Base-by-base conservation (phyloP, 2,797 vertebrate species). In the Halcyon smyrnensis region DNA sequence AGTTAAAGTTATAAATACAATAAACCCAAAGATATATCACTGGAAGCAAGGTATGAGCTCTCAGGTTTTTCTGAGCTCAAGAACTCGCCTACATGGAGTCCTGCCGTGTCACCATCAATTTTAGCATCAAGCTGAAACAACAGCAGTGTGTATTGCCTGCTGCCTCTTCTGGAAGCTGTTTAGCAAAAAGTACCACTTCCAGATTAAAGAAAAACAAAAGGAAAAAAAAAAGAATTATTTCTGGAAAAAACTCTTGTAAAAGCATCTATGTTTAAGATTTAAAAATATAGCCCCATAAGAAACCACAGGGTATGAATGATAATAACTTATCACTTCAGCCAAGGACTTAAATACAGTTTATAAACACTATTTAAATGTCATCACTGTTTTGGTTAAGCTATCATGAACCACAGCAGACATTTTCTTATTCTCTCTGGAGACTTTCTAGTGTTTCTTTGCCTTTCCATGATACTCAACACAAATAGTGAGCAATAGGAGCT, bases 341-440 rank as follows among this genome's bases (percentile, higher is more conserved):
- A 5, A 87, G 71, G 73, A 71, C 68, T 93, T 85, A 85, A 92
- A 92, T 67, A 64, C 32, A 39, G 34, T 90, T 89, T 90, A 80
- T 64, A 92, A 96, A 89, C 16, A 53, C 60, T 43, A 53, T 87
- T 62, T 90, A 87, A 87, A 93, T 87, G 83, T 67, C 95, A 90
- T 60, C 2, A 0, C 20, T 79, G 28, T 60, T 96, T 84, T 87
- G 80, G 70, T 36, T 56, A 93, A 82, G 28, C 11, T 32, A 46
- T 89, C 94, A 75, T 54, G 89, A 96, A 74, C 56, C 32, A 71
- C 60, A 64, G 45, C 78, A 92, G 75, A 80, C 4, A 50, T 80
- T 94, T 87, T 41, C 64, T 68, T 80, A 12, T 45, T 87, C 11
- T 74, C 86, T 56, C 93, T 60, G 32, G 78, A 75, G 87, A 65